Evolutionary conservation across 2,888 invertebrate species (phyloP), one percentile per base, ranked within the genome.

Genomic region (Xestia c-nigrum): DNA sequence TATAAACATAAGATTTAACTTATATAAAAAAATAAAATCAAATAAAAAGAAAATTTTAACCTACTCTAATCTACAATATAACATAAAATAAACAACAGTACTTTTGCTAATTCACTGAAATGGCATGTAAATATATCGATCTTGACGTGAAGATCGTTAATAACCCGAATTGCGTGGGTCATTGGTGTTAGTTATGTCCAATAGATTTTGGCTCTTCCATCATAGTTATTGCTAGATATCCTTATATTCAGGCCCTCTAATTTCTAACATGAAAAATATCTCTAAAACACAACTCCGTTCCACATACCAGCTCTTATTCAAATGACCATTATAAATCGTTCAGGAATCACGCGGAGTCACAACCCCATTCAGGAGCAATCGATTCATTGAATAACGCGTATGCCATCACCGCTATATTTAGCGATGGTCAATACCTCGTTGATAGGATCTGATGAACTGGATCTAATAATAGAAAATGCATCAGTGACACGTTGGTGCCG

Each of bases 391-490:
- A 74, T 87, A 86, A 88, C 86, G 81, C 76, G 7, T 50, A 12
- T 66, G 76, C 55, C 80, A 86, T 94, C 94, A 94, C 83, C 90
- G 90, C 94, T 94, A 94, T 92, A 89, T 93, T 92, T 94, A 94
- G 94, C 78, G 40, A 68, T 85, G 84, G 88, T 82, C 91, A 90
- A 92, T 92, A 91, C 85, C 85, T 89, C 87, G 89, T 88, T 89
- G 88, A 91, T 90, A 90, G 80, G 74, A 78, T 83, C 84, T 85
- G 89, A 89, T 88, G 89, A 84, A 86, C 84, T 81, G 74, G 69
- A 80, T 89, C 94, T 94, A 94, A 89, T 93, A 92, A 93, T 94
- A 94, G 94, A 94, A 93, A 93, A 92, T 92, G 94, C 94, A 94
- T 94, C 89, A 89, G 88, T 77, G 72, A 24, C 91, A 91, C 86